Base-by-base conservation (phyloP, 2,797 vertebrate species). In the Buphagus erythrorhynchus region DNA sequence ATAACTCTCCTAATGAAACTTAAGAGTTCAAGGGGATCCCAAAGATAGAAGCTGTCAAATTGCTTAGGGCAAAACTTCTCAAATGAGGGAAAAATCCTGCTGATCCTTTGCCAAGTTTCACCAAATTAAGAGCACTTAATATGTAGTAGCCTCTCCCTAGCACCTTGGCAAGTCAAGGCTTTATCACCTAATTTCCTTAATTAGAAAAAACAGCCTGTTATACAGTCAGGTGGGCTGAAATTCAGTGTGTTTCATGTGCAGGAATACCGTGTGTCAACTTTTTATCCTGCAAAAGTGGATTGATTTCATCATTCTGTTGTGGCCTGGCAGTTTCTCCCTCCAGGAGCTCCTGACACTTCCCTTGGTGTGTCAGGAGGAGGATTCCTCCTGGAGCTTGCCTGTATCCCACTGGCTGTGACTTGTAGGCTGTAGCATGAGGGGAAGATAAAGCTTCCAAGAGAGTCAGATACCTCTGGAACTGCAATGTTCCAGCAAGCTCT, bases 1-100 rank as follows among this genome's bases (percentile, higher is more conserved):
- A 75, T 93, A 93, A 90, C 80, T 90, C 73, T 78, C 38, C 83
- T 93, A 94, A 79, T 71, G 73, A 89, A 96, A 92, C 80, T 66
- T 46, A 77, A 79, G 59, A 63, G 88, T 96, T 95, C 69, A 87
- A 92, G 90, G 43, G 94, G 66, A 87, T 86, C 88, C 61, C 78
- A 58, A 91, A 86, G 85, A 90, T 78, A 86, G 93, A 87, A 93
- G 38, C 89, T 94, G 85, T 88, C 85, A 94, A 61, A 79, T 86
- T 81, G 58, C 86, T 95, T 68, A 55, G 87, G 71, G 87, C 59
- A 77, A 83, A 86, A 90, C 62, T 48, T 69, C 71, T 73, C 54
- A 74, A 72, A 58, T n/a, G 76, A 65, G 51, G 65, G 26, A 55
- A 77, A 68, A 95, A 78, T 88, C n/a, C 85, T 91, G 73, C 58